A percentile compares a stretch with the other conserved stretches of the same genome.
Evolutionary conservation across 2,797 vertebrate species (phyloP).

Genomic region (Rhinoraja longicauda): DNA sequence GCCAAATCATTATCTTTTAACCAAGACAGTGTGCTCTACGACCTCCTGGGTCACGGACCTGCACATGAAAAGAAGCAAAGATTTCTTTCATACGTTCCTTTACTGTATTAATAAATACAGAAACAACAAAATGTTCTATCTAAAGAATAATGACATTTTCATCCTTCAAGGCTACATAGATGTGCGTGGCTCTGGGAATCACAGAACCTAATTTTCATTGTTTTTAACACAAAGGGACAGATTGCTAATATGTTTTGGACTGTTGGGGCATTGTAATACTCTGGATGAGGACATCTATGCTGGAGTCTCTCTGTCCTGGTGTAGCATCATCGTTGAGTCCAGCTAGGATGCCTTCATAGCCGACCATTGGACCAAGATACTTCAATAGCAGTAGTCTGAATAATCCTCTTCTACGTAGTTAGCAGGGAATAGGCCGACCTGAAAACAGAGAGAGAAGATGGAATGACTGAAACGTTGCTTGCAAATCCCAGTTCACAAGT

Average conservation of each 20-base stretch:
- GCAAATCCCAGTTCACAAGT: no score
- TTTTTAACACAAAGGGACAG: not conserved
- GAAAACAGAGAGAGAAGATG: constrained; percentile 39
- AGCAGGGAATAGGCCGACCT: constrained; percentile 85
- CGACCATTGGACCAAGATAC: no score
- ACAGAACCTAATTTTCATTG: not conserved
- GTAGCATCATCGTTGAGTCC: not conserved
- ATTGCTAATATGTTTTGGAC: not conserved
- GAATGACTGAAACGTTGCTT: not conserved
- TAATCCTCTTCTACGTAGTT: constrained; percentile 93
- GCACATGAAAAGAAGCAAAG: not conserved
- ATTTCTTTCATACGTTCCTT: not conserved
- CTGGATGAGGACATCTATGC: not conserved
- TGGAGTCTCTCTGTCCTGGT: not conserved
- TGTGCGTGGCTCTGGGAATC: not conserved
- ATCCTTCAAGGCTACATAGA: not conserved
- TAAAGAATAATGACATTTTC: not conserved
- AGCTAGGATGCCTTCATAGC: not conserved
- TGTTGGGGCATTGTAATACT: not conserved
- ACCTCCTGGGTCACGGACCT: not conserved
- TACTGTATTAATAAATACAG: constrained; percentile 33
- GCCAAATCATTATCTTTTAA: not conserved
- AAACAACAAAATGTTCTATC: not conserved
- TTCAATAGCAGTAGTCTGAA: constrained; percentile 75
- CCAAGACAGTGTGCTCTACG: not conserved